Evolutionary conservation across 2,797 vertebrate genomes (phyloP).

Genomic region (Leptatherina wallacei): DNA sequence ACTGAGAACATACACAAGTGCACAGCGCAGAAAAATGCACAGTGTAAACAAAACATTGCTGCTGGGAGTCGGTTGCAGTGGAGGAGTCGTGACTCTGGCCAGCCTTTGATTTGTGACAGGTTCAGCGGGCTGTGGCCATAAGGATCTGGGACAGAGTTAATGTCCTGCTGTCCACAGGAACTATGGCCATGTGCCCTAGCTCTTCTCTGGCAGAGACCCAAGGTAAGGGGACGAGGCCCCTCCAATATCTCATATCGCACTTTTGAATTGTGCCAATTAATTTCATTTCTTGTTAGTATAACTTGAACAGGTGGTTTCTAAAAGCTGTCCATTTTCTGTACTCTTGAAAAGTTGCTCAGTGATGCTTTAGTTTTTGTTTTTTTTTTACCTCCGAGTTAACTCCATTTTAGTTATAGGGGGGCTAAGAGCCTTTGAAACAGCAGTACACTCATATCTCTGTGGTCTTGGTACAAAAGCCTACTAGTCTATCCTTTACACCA

Average conservation of each 20-base stretch:
- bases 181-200: constrained; percentile 23
- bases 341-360: constrained; percentile 1
- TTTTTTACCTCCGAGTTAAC: not conserved
- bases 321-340: not conserved
- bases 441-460: not conserved
- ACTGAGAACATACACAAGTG: constrained; percentile 50
- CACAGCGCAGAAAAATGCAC: constrained; percentile 52
- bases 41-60: constrained; percentile 55
- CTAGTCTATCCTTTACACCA: constrained; percentile 1
- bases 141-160: constrained; percentile 65
- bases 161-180: constrained; percentile 61
- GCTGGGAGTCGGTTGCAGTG: constrained; percentile 37
- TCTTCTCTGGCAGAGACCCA: constrained; percentile 40
- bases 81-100: constrained; percentile 43
- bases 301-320: not conserved
- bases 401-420: no score
- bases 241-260: constrained; percentile 24
- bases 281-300: constrained; percentile 18
- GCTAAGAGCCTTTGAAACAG: not conserved
- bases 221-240: constrained; percentile 3
- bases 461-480: not conserved
- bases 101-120: constrained; percentile 43
- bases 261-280: not conserved
- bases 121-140: constrained; percentile 52
- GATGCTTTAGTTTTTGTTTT: not conserved